Percentiles rank a stretch among this genome's conserved stretches.
These are phyloP conservation scores for Norana najaformis DNA, from an alignment of 2,888 invertebrate genomes.

Conservation along the genomic window DNA sequence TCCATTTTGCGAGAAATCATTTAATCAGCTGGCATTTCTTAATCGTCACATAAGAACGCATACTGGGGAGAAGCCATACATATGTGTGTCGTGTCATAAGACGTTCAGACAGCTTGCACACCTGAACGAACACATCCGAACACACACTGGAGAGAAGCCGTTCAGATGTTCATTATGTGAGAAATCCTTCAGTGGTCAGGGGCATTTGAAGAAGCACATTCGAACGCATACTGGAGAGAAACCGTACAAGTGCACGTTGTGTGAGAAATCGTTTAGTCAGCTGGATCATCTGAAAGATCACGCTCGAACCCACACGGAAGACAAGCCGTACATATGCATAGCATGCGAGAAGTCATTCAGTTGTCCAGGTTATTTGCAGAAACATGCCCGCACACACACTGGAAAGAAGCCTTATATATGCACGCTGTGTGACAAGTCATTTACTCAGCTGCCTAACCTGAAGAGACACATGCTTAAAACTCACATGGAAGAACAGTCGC, in stretches of 20 bases:
- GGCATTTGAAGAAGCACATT: conserved; percentile 29
- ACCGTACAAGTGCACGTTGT: conserved; percentile 35
- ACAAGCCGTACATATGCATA: conserved; percentile 30
- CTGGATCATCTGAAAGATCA: conserved; percentile 29
- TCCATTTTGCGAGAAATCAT: conserved; percentile 16
- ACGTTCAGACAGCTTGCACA: conserved; percentile 27
- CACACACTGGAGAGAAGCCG: conserved; percentile 32
- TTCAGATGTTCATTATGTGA: conserved; percentile 33
- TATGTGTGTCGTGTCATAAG: conserved; percentile 27
- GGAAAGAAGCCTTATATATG: conserved; percentile 27
- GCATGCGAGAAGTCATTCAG: conserved; percentile 4
- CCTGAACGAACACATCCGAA: conserved; percentile 28
- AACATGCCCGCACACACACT: neutral
- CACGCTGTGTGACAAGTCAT: conserved; percentile 24
- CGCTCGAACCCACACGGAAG: conserved; percentile 30
- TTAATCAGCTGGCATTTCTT: conserved; percentile 16
- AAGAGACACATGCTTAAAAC: conserved; percentile 30
- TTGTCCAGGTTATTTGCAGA: conserved; percentile 17
- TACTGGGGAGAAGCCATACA: conserved; percentile 28
- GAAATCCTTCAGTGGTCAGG: conserved; percentile 27
- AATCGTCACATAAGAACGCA: conserved; percentile 33
- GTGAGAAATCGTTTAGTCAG: conserved; percentile 28
- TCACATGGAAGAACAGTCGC: neutral
- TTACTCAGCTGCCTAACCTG: conserved; percentile 29
- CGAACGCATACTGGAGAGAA: conserved; percentile 35